Evolutionary conservation across 2,113 vertebrate genomes (phyloP).

Genomic region (Sorex fumeus): DNA sequence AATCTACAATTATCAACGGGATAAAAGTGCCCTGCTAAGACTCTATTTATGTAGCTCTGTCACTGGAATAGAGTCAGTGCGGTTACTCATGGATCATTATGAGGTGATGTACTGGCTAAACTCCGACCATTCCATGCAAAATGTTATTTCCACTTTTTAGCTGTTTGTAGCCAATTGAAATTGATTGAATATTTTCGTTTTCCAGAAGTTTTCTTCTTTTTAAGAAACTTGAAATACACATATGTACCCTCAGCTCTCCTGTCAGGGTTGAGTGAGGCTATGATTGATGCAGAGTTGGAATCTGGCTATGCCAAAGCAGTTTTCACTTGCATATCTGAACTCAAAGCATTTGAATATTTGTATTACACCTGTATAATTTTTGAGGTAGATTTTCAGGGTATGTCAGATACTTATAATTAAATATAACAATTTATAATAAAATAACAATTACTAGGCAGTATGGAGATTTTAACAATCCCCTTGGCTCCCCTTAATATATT

Average conservation of each 20-base stretch:
- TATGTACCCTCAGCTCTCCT: constrained; percentile 44
- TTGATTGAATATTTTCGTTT: not conserved
- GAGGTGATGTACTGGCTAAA: not conserved
- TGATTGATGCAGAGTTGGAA: constrained; percentile 15
- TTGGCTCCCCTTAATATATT: too few species aligned
- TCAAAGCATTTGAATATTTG: constrained; percentile 28
- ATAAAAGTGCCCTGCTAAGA: not conserved
- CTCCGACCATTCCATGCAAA: not conserved
- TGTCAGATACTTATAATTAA: constrained; percentile 14
- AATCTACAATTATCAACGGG: constrained; percentile 28
- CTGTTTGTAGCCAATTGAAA: constrained; percentile 39
- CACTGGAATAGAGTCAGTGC: not conserved
- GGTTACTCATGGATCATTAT: not conserved
- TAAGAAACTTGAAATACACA: too few species aligned
- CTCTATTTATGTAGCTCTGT: too few species aligned
- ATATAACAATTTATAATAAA: too few species aligned
- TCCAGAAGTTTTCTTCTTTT: not conserved
- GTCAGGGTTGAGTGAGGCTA: not conserved
- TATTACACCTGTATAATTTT: not conserved
- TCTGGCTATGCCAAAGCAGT: not conserved
- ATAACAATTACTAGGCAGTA: not conserved
- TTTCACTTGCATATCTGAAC: not conserved
- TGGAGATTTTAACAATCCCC: constrained; percentile 22
- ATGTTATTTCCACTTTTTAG: not conserved
- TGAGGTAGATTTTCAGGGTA: constrained; percentile 36